Evolutionary conservation across 1,140 invertebrate genomes (phyloP).

Genomic region (Eupeodes corollae): DNA sequence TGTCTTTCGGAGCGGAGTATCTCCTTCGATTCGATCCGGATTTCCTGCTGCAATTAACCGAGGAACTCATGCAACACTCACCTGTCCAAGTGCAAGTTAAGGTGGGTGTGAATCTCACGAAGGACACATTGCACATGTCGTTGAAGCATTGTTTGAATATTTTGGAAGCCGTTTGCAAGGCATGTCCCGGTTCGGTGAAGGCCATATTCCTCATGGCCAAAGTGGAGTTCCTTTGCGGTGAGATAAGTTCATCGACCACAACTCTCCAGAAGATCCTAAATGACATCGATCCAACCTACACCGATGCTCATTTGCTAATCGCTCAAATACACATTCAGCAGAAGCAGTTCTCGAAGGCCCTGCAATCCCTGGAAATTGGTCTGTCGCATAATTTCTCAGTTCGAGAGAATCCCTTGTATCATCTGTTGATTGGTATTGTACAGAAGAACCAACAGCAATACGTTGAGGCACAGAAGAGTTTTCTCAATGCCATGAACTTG

Average conservation of each 20-base stretch:
- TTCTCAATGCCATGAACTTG: slow-evolving; percentile 57
- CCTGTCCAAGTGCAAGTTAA: slow-evolving; percentile 48
- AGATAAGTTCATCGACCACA: slow-evolving; percentile 51
- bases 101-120: slow-evolving; percentile 36
- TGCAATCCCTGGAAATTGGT: slow-evolving; percentile 75
- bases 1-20: slow-evolving; percentile 65
- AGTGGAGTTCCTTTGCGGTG: slow-evolving; percentile 66
- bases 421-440: slow-evolving; percentile 73
- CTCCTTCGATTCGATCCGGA: slow-evolving; percentile 70
- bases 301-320: slow-evolving; percentile 74
- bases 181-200: slow-evolving; percentile 69
- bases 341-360: slow-evolving; percentile 63
- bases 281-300: slow-evolving; percentile 59
- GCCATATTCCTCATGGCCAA: slow-evolving; percentile 67
- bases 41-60: slow-evolving; percentile 67
- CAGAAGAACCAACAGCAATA: slow-evolving; percentile 64
- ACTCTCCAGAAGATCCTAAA: slow-evolving; percentile 64
- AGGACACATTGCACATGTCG: slow-evolving; percentile 37
- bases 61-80: slow-evolving; percentile 64
- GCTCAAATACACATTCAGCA: slow-evolving; percentile 73
- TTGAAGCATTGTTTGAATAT: slow-evolving; percentile 47
- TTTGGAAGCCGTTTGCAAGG: slow-evolving; percentile 60
- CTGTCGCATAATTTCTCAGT: slow-evolving; percentile 87
- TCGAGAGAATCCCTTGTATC: slow-evolving; percentile 79
- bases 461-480: slow-evolving; percentile 62